Evolutionary conservation across 2,888 invertebrate species (phyloP).

Genomic region (Melitaea athalia): DNA sequence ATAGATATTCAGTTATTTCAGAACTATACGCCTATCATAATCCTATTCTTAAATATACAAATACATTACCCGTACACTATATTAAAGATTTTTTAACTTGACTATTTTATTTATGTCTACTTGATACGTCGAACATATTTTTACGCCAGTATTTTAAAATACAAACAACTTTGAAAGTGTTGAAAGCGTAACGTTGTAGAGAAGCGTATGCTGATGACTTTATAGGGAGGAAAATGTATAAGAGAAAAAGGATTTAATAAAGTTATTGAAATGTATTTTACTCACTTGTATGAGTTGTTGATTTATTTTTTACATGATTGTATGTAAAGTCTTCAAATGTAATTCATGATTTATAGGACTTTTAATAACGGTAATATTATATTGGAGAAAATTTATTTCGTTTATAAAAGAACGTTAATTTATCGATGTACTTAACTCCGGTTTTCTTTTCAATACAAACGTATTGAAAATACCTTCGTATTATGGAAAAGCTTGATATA

Average conservation of each 20-base stretch:
- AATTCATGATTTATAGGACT: neutral
- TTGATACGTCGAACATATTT: conserved; percentile 35
- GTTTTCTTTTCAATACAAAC: neutral
- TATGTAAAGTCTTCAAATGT: neutral
- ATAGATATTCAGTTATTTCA: neutral
- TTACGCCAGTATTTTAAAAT: conserved; percentile 39
- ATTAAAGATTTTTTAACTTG: neutral
- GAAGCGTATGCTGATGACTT: conserved; percentile 43
- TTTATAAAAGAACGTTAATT: neutral
- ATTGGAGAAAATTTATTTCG: neutral
- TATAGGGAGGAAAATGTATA: conserved; percentile 49
- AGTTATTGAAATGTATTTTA: conserved; percentile 23
- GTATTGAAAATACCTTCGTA: too few relatives aligned
- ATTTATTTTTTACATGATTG: conserved; percentile 18
- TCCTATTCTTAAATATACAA: neutral
- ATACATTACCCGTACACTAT: neutral
- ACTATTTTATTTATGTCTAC: conserved; percentile 4
- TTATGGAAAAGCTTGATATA: too few relatives aligned
- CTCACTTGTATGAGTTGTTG: neutral
- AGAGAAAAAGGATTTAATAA: conserved; percentile 47
- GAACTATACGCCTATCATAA: neutral
- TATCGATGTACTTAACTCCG: neutral
- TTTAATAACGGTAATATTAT: neutral
- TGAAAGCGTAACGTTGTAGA: conserved; percentile 45
- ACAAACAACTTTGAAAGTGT: conserved; percentile 43